These are phyloP conservation scores for Empidonax alnorum DNA, from an alignment of 2,113 vertebrate genomes.

Conservation along the genomic window DNA sequence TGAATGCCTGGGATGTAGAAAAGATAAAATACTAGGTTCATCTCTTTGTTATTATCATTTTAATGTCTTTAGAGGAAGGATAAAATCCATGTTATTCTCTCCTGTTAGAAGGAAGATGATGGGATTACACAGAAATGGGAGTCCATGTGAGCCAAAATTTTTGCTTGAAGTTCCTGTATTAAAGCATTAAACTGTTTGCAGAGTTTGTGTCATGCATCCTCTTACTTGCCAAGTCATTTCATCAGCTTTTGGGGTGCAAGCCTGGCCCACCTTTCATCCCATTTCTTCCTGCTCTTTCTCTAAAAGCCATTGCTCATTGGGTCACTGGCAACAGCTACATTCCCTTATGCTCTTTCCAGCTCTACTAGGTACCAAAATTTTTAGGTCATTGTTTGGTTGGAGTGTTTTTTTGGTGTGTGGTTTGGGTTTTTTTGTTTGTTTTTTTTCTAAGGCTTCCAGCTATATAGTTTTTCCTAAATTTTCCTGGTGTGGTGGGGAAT, in stretches of 20 bases:
- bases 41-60: background rate
- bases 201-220: background rate
- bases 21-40: background rate
- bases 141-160: background rate
- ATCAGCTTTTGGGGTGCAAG: background rate
- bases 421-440: background rate
- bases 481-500: background rate
- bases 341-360: background rate
- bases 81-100: background rate
- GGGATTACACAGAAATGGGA: background rate
- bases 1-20: background rate
- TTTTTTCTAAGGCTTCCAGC: background rate
- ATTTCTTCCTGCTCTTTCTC: background rate
- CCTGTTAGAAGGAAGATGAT: background rate
- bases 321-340: background rate
- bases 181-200: background rate
- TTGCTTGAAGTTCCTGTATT: background rate
- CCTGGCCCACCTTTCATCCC: background rate
- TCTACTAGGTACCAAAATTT: background rate
- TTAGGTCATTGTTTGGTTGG: background rate
- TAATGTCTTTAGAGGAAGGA: background rate
- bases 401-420: background rate
- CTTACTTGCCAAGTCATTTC: background rate
- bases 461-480: background rate
- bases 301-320: background rate